Base-by-base conservation (phyloP, 2,113 vertebrate species). In the Hypomesus transpacificus region DNA sequence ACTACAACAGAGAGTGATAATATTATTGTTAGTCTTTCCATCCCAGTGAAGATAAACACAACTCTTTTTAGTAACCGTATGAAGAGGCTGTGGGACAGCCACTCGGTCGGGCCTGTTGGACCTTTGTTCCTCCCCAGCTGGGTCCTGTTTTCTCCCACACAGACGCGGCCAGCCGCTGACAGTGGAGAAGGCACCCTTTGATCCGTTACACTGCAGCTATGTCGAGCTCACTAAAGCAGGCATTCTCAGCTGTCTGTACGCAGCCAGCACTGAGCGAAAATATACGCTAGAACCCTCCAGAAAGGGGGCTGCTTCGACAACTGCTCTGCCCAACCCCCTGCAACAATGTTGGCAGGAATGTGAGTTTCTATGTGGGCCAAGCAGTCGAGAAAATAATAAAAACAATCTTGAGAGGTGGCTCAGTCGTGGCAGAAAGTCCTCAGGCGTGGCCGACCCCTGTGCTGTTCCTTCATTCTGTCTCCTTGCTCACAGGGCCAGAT, bases 381-480 rank as follows among this genome's bases (percentile, higher is more conserved):
- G 83, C 75, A 70, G 82, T 82, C 66, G 22, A 71, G 78, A 84
- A 79, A 85, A 87, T 82, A 88, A 86, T 77, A 80, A 82, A 90
- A 92, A 86, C 84, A 87, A 75, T 81, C 79, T 79, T 78, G 83
- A 86, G 85, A 81, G 82, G 79, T 66, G 78, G 85, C 81, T 82
- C 80, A 75, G 84, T 86, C 79, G 69, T 85, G 83, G 78, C 64
- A 71, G 84, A 71, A 71, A 76, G 28, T 81, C 80, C 84, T 83
- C 60, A 20, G 68, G 80, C 81, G 75, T 8, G 75, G 69, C 66
- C 81, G 52, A 56, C 77, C 76, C 63, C 14, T 26, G 7, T 26
- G 16, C 71, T 75, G 75, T 80, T 79, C 82, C 74, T 77, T 75
- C 68, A 77, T 52, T 62, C 70, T 70, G 24, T 17, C 24, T 46